Evolutionary conservation across 2,113 vertebrate species (phyloP).

Genomic region (Setophaga petechia): DNA sequence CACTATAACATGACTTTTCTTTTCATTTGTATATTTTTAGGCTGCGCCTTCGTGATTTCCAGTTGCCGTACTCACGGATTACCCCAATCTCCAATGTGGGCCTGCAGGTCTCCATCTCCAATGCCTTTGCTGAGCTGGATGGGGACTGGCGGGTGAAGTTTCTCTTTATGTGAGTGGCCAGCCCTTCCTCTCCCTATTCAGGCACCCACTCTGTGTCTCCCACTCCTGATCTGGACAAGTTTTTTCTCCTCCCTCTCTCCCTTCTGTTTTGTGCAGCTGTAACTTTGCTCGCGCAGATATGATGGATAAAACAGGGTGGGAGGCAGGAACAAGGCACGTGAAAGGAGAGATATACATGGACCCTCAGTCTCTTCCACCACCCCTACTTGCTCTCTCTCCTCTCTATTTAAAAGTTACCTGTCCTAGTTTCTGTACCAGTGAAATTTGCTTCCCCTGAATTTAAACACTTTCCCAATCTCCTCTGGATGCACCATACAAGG

Average conservation of each 20-base stretch:
- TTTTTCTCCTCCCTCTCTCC: background rate
- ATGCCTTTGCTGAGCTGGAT: background rate
- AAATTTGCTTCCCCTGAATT: background rate
- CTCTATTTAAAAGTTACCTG: background rate
- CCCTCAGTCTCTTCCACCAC: background rate
- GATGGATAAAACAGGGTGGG: background rate
- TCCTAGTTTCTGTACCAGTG: background rate
- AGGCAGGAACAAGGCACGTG: background rate
- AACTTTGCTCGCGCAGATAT: background rate
- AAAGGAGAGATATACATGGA: background rate
- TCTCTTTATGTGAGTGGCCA: background rate
- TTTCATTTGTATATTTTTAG: background rate
- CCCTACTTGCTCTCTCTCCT: too few relatives aligned
- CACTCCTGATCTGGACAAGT: background rate
- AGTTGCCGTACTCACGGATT: conserved; percentile 32
- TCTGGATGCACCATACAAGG: background rate
- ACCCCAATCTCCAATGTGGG: background rate
- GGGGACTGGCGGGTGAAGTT: conserved; percentile 61
- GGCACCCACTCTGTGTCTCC: too few relatives aligned
- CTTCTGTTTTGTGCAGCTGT: background rate
- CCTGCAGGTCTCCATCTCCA: conserved; percentile 41
- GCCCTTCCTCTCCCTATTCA: background rate
- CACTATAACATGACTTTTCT: background rate
- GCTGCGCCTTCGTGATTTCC: conserved; percentile 45
- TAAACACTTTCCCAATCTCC: background rate